phyloP scores from a whole-genome alignment of 2,113 vertebrate genomes.

The Probosciger aterrimus region DNA sequence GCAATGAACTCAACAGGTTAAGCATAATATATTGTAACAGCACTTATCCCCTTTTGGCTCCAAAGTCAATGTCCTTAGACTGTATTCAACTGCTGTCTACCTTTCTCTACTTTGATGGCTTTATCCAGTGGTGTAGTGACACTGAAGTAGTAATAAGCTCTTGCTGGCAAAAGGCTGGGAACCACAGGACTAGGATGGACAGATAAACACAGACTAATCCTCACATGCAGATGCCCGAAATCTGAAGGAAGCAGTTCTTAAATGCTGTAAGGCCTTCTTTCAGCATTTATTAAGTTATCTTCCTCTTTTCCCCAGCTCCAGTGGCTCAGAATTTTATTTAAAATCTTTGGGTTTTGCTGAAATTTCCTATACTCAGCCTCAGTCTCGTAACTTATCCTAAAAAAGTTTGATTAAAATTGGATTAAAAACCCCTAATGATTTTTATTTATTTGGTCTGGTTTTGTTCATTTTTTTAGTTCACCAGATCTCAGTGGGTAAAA shows the following conservation, averaged over 20 bases:
- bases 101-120: background rate
- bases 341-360: background rate
- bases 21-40: background rate
- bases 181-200: background rate
- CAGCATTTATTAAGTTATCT: background rate
- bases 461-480: background rate
- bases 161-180: background rate
- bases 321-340: background rate
- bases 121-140: background rate
- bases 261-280: background rate
- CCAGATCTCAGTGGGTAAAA: background rate
- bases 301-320: background rate
- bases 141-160: background rate
- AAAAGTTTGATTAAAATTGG: background rate
- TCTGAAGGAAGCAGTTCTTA: background rate
- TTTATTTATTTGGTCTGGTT: background rate
- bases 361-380: background rate
- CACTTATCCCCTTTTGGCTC: background rate
- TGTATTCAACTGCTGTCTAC: background rate
- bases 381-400: background rate
- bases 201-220: background rate
- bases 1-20: background rate
- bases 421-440: background rate
- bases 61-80: background rate
- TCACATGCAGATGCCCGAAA: background rate